Percentiles rank a stretch among this genome's conserved stretches.
Evolutionary conservation across 2,888 invertebrate genomes (phyloP).

Genomic region (Orthosia incerta): DNA sequence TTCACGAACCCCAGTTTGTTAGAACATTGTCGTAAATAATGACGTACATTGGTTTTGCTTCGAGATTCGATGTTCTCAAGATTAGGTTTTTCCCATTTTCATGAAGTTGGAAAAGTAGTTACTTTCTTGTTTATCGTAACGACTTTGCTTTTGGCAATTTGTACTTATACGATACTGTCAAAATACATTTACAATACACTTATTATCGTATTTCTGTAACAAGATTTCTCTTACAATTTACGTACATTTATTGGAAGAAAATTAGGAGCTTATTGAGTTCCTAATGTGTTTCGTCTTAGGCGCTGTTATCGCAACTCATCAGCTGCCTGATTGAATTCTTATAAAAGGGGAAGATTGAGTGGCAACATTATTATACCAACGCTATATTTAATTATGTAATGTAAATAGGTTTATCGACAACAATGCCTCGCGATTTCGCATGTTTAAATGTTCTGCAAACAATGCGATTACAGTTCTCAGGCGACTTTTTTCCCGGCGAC

Average conservation of each 20-base stretch:
- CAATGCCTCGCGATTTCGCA: slow-evolving; percentile 38
- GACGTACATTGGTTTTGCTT: slow-evolving; percentile 68
- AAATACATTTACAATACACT: slow-evolving; percentile 44
- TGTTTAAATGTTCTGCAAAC: slow-evolving; percentile 48
- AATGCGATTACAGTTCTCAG: slow-evolving; percentile 48
- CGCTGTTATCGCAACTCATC: slow-evolving; percentile 32
- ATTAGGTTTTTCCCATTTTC: slow-evolving; percentile 62
- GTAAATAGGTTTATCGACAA: slow-evolving; percentile 17
- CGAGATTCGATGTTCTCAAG: slow-evolving; percentile 67
- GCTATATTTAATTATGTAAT: background rate
- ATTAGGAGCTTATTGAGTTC: slow-evolving; percentile 39
- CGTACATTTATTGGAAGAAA: slow-evolving; percentile 36
- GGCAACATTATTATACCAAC: background rate
- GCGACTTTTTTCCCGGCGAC: slow-evolving; percentile 43
- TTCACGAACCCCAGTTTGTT: slow-evolving; percentile 67
- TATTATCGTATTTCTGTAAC: slow-evolving; percentile 51
- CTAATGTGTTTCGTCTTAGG: slow-evolving; percentile 32
- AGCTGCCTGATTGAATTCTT: slow-evolving; percentile 31
- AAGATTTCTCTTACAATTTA: slow-evolving; percentile 32
- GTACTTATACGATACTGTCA: slow-evolving; percentile 48
- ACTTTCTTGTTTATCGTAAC: slow-evolving; percentile 52
- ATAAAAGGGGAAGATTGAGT: slow-evolving; percentile 9
- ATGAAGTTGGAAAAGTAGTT: slow-evolving; percentile 59
- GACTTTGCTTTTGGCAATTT: slow-evolving; percentile 52
- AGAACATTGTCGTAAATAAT: slow-evolving; percentile 73